phyloP scores from a whole-genome alignment of 2,888 invertebrate species.

The Pinctada fucata region DNA sequence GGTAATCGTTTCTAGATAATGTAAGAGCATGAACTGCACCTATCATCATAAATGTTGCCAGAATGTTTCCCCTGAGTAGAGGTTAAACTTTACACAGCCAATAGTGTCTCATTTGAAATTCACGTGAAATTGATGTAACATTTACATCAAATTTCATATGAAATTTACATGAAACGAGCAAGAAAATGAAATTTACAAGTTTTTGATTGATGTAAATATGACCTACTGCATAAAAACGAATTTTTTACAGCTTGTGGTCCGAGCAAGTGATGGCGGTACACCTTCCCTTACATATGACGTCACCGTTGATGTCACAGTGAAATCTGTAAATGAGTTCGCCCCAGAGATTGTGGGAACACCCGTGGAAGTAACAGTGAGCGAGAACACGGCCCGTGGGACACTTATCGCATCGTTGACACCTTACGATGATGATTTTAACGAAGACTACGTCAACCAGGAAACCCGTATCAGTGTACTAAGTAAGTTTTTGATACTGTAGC shows the following conservation, averaged over 20 bases:
- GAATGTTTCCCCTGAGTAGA: no score
- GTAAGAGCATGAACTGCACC: no score
- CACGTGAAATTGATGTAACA: no score
- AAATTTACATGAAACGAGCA: no score
- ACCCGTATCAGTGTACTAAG: conserved; percentile 45
- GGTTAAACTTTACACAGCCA: no score
- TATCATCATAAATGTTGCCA: no score
- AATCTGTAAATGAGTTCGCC: conserved; percentile 59
- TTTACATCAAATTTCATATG: no score
- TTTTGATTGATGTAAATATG: no score
- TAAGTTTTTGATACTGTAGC: conserved; percentile 1
- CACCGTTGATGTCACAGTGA: conserved; percentile 48
- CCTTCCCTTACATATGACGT: conserved; percentile 41
- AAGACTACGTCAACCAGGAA: conserved; percentile 26
- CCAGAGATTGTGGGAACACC: conserved; percentile 51
- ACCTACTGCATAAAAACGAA: no score
- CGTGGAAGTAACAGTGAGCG: conserved; percentile 45
- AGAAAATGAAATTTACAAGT: no score
- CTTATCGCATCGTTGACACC: conserved; percentile 46
- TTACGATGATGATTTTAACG: conserved; percentile 53
- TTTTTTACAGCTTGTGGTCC: conserved; percentile 46
- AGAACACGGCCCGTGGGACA: conserved; percentile 48
- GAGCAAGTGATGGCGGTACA: conserved; percentile 47
- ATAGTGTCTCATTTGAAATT: no score
- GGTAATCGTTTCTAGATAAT: no score